These are phyloP conservation scores for Drosophila mercatorum DNA, from an alignment of 2,888 invertebrate species.

Conservation along the genomic window DNA sequence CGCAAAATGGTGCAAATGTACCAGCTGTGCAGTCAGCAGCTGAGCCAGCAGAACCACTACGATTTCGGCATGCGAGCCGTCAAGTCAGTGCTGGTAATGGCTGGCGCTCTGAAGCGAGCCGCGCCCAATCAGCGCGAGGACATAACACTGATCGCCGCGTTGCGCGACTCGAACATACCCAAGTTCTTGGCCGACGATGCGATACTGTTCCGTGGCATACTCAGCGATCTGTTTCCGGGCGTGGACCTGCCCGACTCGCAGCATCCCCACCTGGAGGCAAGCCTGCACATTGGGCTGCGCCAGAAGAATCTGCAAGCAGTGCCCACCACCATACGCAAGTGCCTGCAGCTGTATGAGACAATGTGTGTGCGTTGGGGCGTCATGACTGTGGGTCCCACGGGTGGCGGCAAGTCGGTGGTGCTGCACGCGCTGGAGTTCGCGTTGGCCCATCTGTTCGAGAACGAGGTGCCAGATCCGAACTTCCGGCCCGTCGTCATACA, in stretches of 20 bases:
- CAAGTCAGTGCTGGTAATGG: constrained; percentile 96
- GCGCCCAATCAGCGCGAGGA: constrained; percentile 94
- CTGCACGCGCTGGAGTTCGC: constrained; percentile 90
- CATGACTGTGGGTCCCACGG: constrained; percentile 96
- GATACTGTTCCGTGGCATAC: constrained; percentile 92
- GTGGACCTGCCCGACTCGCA: constrained; percentile 91
- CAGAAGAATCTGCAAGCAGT: constrained; percentile 88
- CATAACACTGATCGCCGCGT: constrained; percentile 92
- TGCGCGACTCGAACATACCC: constrained; percentile 95
- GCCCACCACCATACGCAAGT: constrained; percentile 80
- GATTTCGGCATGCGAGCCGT: constrained; percentile 98
- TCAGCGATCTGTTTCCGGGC: constrained; percentile 95
- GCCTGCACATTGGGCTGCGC: constrained; percentile 86
- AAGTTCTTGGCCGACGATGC: constrained; percentile 95
- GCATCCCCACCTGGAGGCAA: constrained; percentile 90
- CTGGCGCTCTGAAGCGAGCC: constrained; percentile 93
- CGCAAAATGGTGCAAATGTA: constrained; percentile 97
- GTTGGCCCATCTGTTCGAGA: constrained; percentile 88
- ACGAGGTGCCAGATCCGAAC: constrained; percentile 87
- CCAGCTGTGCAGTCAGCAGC: constrained; percentile 94
- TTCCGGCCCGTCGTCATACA: constrained; percentile 91
- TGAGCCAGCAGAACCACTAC: constrained; percentile 96
- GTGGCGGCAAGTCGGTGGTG: constrained; percentile 93
- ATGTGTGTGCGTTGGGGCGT: constrained; percentile 96
- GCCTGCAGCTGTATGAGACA: constrained; percentile 94